phyloP scores from a whole-genome alignment of 2,797 vertebrate species.

The Cynodonichthys magdalenae region DNA sequence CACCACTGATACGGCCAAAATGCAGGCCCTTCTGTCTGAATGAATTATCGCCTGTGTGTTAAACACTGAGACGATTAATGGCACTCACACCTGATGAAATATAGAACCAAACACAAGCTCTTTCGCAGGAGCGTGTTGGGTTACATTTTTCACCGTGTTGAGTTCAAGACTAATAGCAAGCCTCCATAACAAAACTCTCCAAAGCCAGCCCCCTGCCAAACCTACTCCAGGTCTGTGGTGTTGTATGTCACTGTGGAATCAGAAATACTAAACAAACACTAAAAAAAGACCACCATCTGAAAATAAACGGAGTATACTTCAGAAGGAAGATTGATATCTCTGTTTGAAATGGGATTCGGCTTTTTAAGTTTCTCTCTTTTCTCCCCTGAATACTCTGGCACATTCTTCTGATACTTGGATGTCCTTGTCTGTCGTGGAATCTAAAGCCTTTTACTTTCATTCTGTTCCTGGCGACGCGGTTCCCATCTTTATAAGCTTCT shows the following conservation, averaged over 20 bases:
- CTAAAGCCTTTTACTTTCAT: slow-evolving; percentile 69
- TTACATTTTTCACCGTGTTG: slow-evolving; percentile 63
- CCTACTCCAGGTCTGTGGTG: slow-evolving; percentile 42
- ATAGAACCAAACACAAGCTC: slow-evolving; percentile 50
- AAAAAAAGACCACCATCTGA: slow-evolving; percentile 53
- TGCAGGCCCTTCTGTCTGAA: slow-evolving; percentile 47
- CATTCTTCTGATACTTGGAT: slow-evolving; percentile 39
- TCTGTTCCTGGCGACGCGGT: slow-evolving; percentile 65
- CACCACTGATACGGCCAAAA: slow-evolving; percentile 51
- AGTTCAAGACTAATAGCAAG: slow-evolving; percentile 64
- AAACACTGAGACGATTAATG: slow-evolving; percentile 72
- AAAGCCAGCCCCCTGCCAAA: slow-evolving; percentile 37
- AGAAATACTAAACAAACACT: slow-evolving; percentile 47
- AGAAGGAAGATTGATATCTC: slow-evolving; percentile 23
- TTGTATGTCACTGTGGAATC: slow-evolving; percentile 20
- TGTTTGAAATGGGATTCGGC: slow-evolving; percentile 53
- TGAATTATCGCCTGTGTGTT: slow-evolving; percentile 67
- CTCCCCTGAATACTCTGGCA: slow-evolving; percentile 51
- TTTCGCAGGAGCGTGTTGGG: slow-evolving; percentile 44
- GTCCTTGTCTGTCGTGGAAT: slow-evolving; percentile 70
- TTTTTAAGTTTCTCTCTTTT: slow-evolving; percentile 40
- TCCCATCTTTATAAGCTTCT: slow-evolving; percentile 69
- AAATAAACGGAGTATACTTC: slow-evolving; percentile 41
- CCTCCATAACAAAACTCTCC: slow-evolving; percentile 28
- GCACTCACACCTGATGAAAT: slow-evolving; percentile 43